Conservation (phyloP, 2,113 vertebrate genomes). For the Cisticola juncidis region DNA sequence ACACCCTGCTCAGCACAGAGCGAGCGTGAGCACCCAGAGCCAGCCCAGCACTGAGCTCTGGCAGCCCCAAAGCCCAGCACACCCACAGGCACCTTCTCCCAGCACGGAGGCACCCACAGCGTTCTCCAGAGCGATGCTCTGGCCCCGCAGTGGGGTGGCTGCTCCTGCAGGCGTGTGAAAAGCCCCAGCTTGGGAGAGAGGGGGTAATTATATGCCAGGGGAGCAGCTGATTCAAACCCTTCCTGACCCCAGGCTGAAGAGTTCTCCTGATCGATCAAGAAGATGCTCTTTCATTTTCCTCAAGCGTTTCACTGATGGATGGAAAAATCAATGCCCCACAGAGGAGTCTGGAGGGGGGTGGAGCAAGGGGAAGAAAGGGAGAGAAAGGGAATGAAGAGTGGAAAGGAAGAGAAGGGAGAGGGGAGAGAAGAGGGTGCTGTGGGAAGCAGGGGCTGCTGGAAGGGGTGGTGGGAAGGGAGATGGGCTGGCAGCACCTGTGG, state of each 20-base stretch:
- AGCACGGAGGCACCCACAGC: background rate
- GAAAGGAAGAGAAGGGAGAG: background rate
- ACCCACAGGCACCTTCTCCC: background rate
- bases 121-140: background rate
- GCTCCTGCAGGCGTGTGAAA: background rate
- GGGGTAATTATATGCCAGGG: conserved; percentile 63
- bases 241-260: conserved; percentile 66
- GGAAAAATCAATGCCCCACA: conserved; percentile 77
- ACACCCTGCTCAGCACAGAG: background rate
- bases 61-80: background rate
- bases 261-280: conserved; percentile 73
- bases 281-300: conserved; percentile 78
- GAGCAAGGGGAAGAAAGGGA: conserved; percentile 30
- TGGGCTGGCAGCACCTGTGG: background rate
- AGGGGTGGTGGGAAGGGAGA: background rate
- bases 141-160: background rate
- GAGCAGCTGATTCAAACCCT: conserved; percentile 66
- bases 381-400: background rate
- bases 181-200: conserved; percentile 13
- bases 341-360: conserved; percentile 43
- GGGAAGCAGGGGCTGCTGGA: background rate
- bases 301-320: conserved; percentile 76
- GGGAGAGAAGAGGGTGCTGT: background rate
- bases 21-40: background rate
- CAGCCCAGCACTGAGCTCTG: background rate